Evolutionary conservation across 92 coral and sea anemone species (phyloP).

Genomic region (Porites rus): DNA sequence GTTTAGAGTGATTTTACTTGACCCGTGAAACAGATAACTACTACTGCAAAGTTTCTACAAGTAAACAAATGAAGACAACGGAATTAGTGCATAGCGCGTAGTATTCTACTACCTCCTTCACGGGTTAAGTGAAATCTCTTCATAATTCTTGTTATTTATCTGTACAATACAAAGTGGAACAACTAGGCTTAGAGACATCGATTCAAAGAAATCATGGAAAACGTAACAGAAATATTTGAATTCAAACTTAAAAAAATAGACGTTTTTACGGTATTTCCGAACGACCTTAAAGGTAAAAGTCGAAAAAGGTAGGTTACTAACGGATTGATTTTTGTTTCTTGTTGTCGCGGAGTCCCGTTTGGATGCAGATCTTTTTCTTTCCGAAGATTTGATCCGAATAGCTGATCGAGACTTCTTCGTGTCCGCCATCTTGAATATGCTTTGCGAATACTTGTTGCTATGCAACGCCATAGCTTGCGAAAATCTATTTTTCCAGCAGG

Average conservation of each 20-base stretch:
- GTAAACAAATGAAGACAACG: no score
- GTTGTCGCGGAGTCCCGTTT: constrained; percentile 63
- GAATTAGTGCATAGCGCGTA: no score
- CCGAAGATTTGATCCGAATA: constrained; percentile 90
- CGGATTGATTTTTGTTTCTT: constrained; percentile 39
- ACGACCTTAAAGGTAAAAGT: not conserved
- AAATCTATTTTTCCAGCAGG: not conserved
- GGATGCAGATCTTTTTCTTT: constrained; percentile 67
- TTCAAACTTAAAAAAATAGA: no score
- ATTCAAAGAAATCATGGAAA: not conserved
- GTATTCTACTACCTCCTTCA: no score
- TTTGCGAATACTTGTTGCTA: constrained; percentile 67
- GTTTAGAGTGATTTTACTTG: no score
- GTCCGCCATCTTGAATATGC: constrained; percentile 76
- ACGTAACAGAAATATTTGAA: not conserved
- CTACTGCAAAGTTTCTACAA: no score
- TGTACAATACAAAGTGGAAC: no score
- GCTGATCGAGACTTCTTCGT: constrained; percentile 85
- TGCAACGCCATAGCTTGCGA: constrained; percentile 49
- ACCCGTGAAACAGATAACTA: no score
- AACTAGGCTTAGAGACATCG: no score
- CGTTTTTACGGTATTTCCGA: no score
- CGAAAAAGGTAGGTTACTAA: constrained; percentile 18
- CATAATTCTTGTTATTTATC: no score
- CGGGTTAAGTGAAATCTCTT: no score